Percentiles rank a stretch among this genome's conserved stretches.
These are phyloP conservation scores for Achlya flavicornis DNA, from an alignment of 2,888 invertebrate genomes.

Conservation along the genomic window DNA sequence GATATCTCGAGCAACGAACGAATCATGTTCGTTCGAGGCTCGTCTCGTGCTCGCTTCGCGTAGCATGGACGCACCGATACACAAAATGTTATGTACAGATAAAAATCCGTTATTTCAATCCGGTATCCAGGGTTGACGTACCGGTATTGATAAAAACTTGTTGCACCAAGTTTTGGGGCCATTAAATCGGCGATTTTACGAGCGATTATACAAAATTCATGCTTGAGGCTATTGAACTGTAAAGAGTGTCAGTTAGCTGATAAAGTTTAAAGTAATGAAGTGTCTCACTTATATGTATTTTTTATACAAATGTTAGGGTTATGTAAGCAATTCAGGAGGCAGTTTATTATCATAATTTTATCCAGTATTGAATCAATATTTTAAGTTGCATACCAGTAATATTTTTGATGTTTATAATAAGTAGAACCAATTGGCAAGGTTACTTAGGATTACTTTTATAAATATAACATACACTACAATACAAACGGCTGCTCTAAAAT, in stretches of 20 bases:
- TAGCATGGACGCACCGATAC: no score
- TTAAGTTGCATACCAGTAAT: no score
- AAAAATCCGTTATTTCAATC: conserved; percentile 8
- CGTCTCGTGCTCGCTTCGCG: no score
- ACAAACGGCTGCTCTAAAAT: no score
- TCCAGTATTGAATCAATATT: background rate
- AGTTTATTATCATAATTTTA: background rate
- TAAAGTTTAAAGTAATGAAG: background rate
- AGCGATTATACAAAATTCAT: conserved; percentile 9
- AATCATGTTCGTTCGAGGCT: no score
- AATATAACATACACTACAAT: no score
- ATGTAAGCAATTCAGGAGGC: background rate
- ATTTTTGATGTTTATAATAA: no score
- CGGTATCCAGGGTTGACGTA: conserved; percentile 30
- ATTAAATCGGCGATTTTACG: conserved; percentile 27
- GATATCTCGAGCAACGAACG: no score
- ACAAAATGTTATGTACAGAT: conserved; percentile 2
- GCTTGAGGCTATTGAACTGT: background rate
- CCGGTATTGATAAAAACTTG: conserved; percentile 43
- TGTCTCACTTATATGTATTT: background rate
- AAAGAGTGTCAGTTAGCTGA: background rate
- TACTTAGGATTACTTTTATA: no score
- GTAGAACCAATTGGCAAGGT: no score
- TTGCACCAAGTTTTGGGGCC: conserved; percentile 29
- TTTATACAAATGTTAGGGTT: no score